Evolutionary conservation across 1,140 invertebrate genomes (phyloP).

Genomic region (Euura lappo): DNA sequence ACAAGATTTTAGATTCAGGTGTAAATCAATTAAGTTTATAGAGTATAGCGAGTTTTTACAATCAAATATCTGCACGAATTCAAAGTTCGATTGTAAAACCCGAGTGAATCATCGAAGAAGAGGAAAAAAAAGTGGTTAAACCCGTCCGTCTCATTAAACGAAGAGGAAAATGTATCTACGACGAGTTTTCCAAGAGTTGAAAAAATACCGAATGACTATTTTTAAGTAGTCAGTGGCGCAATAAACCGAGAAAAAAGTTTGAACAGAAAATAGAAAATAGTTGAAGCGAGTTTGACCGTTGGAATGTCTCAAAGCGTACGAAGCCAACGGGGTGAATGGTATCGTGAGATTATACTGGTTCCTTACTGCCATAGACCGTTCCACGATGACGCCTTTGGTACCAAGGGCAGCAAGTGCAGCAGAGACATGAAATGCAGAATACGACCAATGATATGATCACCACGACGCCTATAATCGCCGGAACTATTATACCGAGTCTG

Average conservation of each 20-base stretch:
- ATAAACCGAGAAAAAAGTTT: neutral
- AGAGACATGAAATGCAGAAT: slow-evolving; percentile 46
- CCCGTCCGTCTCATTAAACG: no score
- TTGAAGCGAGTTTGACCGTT: slow-evolving; percentile 5
- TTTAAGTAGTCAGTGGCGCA: neutral
- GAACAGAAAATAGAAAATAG: slow-evolving; percentile 13
- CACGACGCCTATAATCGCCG: slow-evolving; percentile 18
- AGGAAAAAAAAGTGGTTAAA: no score
- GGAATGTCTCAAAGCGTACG: neutral
- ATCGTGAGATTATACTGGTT: neutral
- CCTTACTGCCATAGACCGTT: slow-evolving; percentile 49
- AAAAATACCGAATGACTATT: neutral
- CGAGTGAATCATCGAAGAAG: no score
- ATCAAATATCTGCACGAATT: no score
- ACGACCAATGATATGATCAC: slow-evolving; percentile 31
- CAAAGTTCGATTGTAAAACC: no score
- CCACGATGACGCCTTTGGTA: slow-evolving; percentile 47
- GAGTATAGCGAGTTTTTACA: no score
- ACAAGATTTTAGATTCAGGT: no score
- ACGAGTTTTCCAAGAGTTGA: slow-evolving; percentile 5
- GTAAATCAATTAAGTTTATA: no score
- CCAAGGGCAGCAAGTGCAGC: slow-evolving; percentile 50
- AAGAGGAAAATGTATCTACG: neutral
- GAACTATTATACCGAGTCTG: slow-evolving; percentile 34
- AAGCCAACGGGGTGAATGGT: neutral